Percentiles rank a stretch among this genome's conserved stretches.
These are phyloP conservation scores for Uloborus plumipes DNA, from an alignment of 2,888 invertebrate species.

Conservation along the genomic window DNA sequence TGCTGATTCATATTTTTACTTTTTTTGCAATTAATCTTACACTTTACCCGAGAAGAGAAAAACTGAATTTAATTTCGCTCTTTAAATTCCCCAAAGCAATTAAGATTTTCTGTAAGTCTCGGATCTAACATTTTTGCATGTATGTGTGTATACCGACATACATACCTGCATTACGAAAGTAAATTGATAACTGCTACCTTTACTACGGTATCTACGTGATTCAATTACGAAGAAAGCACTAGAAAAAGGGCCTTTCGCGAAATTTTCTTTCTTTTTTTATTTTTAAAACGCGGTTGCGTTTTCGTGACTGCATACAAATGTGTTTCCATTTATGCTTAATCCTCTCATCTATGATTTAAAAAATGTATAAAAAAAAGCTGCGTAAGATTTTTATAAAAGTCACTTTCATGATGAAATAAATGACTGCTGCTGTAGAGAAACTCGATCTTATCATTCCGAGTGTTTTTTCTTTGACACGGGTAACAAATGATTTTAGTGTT, in stretches of 20 bases:
- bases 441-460: no score
- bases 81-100: slow-evolving; percentile 41
- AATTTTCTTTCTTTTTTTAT: slow-evolving; percentile 8
- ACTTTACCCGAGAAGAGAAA: slow-evolving; percentile 6
- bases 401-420: slow-evolving; percentile 17
- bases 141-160: background rate
- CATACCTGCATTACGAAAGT: slow-evolving; percentile 17
- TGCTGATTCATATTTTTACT: slow-evolving; percentile 23
- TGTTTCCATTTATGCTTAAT: slow-evolving; percentile 44
- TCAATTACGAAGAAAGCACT: slow-evolving; percentile 24
- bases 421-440: slow-evolving; percentile 1
- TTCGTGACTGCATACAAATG: slow-evolving; percentile 51
- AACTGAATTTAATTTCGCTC: slow-evolving; percentile 21
- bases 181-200: slow-evolving; percentile 42
- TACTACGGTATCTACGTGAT: slow-evolving; percentile 24
- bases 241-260: slow-evolving; percentile 15
- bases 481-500: no score
- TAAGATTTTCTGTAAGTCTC: slow-evolving; percentile 25
- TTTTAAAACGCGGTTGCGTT: slow-evolving; percentile 13
- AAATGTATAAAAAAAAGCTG: background rate
- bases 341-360: slow-evolving; percentile 38
- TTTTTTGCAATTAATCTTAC: slow-evolving; percentile 37
- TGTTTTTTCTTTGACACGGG: no score
- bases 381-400: slow-evolving; percentile 16
- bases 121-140: slow-evolving; percentile 16